Evolutionary conservation across 2,113 vertebrate genomes (phyloP).

Genomic region (Cololabis saira): DNA sequence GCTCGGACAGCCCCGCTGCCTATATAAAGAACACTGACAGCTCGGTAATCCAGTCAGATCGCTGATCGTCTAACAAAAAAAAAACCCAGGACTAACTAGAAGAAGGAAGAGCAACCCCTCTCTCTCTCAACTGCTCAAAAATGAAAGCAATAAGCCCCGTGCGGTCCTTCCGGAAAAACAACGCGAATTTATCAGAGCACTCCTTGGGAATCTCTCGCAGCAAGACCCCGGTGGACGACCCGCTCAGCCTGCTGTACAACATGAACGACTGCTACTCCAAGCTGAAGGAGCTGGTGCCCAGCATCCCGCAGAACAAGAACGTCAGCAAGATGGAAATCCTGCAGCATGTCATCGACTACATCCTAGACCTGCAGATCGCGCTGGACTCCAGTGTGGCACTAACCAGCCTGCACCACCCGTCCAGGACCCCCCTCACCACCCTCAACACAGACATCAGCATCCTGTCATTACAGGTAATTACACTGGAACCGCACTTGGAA

Average conservation of each 20-base stretch:
- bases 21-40: slow-evolving; percentile 84
- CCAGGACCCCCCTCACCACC: slow-evolving; percentile 92
- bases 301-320: slow-evolving; percentile 98
- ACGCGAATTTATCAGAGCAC: slow-evolving; percentile 88
- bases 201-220: slow-evolving; percentile 93
- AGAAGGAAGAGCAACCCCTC: slow-evolving; percentile 28
- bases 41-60: slow-evolving; percentile 80
- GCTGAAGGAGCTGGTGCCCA: slow-evolving; percentile 98
- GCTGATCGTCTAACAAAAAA: slow-evolving; percentile 53
- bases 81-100: slow-evolving; percentile 41
- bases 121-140: slow-evolving; percentile 26
- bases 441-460: slow-evolving; percentile 99
- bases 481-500: neutral
- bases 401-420: slow-evolving; percentile 88
- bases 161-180: slow-evolving; percentile 90
- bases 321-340: slow-evolving; percentile 99
- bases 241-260: slow-evolving; percentile 96
- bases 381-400: slow-evolving; percentile 94
- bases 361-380: slow-evolving; percentile 98
- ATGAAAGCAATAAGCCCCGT: slow-evolving; percentile 99
- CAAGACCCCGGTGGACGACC: slow-evolving; percentile 96
- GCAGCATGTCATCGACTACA: slow-evolving; percentile 99
- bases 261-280: slow-evolving; percentile 99
- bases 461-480: slow-evolving; percentile 94
- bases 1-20: slow-evolving; percentile 65